Conservation (phyloP, 2,113 vertebrate species). For the Hystrix brachyura region DNA sequence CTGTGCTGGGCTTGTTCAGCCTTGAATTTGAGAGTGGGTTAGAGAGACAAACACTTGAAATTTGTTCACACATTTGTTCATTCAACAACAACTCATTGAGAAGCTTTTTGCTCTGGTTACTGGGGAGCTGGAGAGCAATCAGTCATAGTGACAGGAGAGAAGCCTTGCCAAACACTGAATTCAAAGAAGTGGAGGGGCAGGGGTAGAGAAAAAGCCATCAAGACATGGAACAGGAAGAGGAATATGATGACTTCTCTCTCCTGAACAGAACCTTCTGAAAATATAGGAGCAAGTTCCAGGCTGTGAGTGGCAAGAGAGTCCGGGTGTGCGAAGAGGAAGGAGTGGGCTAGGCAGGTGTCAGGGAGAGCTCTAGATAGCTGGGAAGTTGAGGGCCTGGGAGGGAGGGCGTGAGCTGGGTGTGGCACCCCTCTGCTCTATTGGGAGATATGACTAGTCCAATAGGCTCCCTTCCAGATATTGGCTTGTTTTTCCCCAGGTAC, state of each 20-base stretch:
- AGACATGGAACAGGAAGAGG: not conserved
- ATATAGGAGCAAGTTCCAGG: not conserved
- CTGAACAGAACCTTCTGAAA: not conserved
- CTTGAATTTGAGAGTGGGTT: not conserved
- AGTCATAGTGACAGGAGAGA: not conserved
- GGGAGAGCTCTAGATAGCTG: not conserved
- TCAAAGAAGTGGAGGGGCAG: not conserved
- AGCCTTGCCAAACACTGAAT: not conserved
- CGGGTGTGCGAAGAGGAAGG: not conserved
- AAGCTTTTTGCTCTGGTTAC: not conserved
- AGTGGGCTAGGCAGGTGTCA: not conserved
- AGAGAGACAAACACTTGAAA: not conserved
- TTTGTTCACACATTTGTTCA: not conserved
- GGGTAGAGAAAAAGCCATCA: not conserved
- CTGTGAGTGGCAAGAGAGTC: not conserved
- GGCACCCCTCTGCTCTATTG: not conserved
- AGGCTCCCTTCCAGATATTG: not conserved
- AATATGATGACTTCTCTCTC: not conserved
- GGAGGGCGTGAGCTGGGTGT: not conserved
- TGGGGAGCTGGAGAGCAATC: not conserved
- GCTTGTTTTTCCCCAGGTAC: slow-evolving; percentile 83
- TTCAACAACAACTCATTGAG: not conserved
- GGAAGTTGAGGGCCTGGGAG: not conserved
- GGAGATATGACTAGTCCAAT: no score
- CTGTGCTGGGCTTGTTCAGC: not conserved